These are phyloP conservation scores for Drosophila barbarae DNA, from an alignment of 2,888 invertebrate genomes.

Conservation along the genomic window DNA sequence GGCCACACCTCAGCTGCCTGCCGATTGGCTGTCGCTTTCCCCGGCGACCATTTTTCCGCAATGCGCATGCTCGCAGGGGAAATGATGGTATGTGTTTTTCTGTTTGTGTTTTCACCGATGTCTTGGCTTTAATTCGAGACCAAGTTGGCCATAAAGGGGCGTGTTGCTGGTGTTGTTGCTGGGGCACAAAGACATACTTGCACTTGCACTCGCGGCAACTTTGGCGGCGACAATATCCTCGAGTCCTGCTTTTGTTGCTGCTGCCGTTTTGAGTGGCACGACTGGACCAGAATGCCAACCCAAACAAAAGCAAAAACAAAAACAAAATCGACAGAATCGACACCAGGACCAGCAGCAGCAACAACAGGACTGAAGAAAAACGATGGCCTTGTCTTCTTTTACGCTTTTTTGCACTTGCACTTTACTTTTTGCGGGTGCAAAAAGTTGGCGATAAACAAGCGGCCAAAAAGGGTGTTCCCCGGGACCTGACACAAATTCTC, in stretches of 20 bases:
- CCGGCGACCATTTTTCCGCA: conserved; percentile 70
- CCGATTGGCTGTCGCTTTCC: conserved; percentile 74
- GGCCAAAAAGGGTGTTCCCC: conserved; percentile 12
- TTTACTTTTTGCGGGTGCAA: conserved; percentile 41
- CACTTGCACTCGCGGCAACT: conserved; percentile 47
- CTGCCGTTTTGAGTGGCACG: conserved; percentile 47
- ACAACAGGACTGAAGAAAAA: conserved; percentile 21
- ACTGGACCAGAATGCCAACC: conserved; percentile 49
- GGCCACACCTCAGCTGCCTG: conserved; percentile 71
- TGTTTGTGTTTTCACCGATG: conserved; percentile 14
- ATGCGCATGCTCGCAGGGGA: conserved; percentile 68
- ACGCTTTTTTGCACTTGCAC: conserved; percentile 32
- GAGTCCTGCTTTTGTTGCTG: conserved; percentile 39
- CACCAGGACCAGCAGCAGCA: neutral
- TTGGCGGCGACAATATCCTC: conserved; percentile 47
- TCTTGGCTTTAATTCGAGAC: conserved; percentile 45
- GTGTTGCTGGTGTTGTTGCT: conserved; percentile 41
- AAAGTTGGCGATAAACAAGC: conserved; percentile 41
- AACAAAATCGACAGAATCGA: conserved; percentile 23
- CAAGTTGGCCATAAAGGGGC: conserved; percentile 26
- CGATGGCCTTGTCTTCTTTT: conserved; percentile 45
- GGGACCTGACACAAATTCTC: neutral
- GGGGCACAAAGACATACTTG: conserved; percentile 53
- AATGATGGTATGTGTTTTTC: conserved; percentile 16
- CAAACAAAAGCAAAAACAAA: conserved; percentile 12